Base-by-base conservation (phyloP, 2,888 invertebrate species). In the Drosophila putrida region DNA sequence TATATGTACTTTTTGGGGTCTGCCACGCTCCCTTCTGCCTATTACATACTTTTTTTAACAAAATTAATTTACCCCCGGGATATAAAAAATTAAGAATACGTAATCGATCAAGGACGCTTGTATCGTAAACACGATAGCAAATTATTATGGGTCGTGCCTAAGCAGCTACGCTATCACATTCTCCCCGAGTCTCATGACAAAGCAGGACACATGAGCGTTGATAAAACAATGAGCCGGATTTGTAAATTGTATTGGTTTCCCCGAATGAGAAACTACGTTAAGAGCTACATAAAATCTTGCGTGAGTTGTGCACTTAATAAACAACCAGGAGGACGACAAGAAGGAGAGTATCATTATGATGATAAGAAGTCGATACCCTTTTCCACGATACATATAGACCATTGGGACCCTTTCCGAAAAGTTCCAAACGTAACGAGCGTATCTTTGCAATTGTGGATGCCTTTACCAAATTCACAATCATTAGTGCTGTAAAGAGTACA, bases 281-380 rank as follows among this genome's bases (percentile, higher is more conserved):
- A 64, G 1, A 6, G 44, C 1, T 50, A 44, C 36, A 51, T 64
- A 4, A 28, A 51, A 4, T 33, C 51, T 2, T 47, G 44, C 5
- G 38, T 64, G 1, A 46, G 57, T 10, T 64, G 57, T 28, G 44
- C 57, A 9, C n/a, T 64, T 1, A 28, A 64, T 6, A 58, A 64
- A 9, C 15, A 38, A 44, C 44, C 31, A n/a, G 64, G 31, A 6
- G 55, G 50, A 10, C 43, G 43, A 1, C 25, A 35, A n/a, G 44
- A 57, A 5, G 63, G 43, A 1, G 28, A 49, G 10, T 57, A 63
- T 13, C 43, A 49, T 20, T 57, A 35, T 36, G 46, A 64, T 6
- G 35, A 39, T 15, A 46, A 46, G 10, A 38, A 13, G 10, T 44
- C 44, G 1, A 44, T 44, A 28, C 58, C 50, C 4, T 64, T 64